Evolutionary conservation across 2,888 invertebrate genomes (phyloP).

Genomic region (Mesodorylaimus sp.): DNA sequence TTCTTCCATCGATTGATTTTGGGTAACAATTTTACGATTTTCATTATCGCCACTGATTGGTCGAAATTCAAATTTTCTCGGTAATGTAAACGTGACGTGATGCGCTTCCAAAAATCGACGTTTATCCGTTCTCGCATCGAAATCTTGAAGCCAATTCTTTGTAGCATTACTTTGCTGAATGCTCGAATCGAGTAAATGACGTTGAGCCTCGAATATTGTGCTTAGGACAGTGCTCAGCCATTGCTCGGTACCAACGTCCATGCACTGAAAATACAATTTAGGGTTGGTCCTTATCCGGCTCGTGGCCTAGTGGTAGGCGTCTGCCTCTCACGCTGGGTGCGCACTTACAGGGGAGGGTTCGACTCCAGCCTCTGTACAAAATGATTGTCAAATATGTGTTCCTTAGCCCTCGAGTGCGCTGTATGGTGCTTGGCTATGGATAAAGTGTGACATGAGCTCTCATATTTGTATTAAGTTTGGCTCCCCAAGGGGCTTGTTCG

Average conservation of each 20-base stretch:
- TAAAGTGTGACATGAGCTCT: no score
- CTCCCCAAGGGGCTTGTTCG: no score
- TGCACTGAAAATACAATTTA: slow-evolving; percentile 50
- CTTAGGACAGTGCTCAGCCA: slow-evolving; percentile 45
- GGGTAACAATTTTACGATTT: slow-evolving; percentile 42
- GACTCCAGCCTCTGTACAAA: no score
- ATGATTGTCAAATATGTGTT: no score
- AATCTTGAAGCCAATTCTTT: slow-evolving; percentile 18
- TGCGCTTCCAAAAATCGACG: slow-evolving; percentile 72
- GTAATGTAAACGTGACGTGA: slow-evolving; percentile 67
- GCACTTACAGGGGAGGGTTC: no score
- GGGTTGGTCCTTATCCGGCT: no score
- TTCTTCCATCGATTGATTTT: slow-evolving; percentile 54
- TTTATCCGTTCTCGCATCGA: slow-evolving; percentile 67
- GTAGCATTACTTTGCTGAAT: slow-evolving; percentile 11
- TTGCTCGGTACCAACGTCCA: slow-evolving; percentile 87
- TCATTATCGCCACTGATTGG: slow-evolving; percentile 55
- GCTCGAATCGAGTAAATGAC: slow-evolving; percentile 17
- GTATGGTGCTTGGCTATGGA: no score
- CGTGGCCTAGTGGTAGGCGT: no score
- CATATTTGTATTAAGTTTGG: no score
- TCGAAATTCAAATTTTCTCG: slow-evolving; percentile 67
- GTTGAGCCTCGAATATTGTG: slow-evolving; percentile 20
- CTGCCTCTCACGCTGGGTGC: no score
- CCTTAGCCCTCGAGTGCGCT: no score